Percentiles rank a stretch among this genome's conserved stretches.
Conservation (phyloP, 2,797 vertebrate genomes). For the Capromys pilorides region DNA sequence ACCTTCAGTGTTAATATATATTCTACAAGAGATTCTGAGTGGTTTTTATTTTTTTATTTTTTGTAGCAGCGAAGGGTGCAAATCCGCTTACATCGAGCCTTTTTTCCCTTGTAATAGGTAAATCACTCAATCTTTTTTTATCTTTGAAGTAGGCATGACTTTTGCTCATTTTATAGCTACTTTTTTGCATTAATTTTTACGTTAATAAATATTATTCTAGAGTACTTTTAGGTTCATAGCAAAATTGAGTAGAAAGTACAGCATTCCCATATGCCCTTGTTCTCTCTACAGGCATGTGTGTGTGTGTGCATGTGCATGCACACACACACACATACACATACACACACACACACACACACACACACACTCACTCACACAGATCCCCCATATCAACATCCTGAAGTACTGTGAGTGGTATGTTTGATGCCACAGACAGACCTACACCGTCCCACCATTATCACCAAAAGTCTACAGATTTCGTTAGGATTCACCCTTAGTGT, state of each 20-base stretch:
- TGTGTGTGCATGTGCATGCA: too few species aligned
- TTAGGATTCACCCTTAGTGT: not conserved
- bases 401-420: not conserved
- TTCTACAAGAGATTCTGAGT: not conserved
- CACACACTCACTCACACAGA: too few species aligned
- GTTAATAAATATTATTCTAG: not conserved
- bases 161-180: not conserved
- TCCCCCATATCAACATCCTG: not conserved
- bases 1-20: not conserved
- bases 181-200: not conserved
- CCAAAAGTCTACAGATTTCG: not conserved
- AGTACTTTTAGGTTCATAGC: not conserved
- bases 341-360: not conserved
- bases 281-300: not conserved
- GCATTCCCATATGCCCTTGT: not conserved
- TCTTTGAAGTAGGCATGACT: not conserved
- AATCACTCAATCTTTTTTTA: not conserved
- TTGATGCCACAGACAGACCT: not conserved
- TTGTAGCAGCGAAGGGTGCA: not conserved
- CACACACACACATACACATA: not conserved
- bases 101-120: not conserved
- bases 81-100: not conserved
- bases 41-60: conserved; percentile 29
- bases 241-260: not conserved
- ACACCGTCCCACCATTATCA: not conserved